Evolutionary conservation across 2,113 vertebrate species (phyloP).

Genomic region (Aramus guarauna): DNA sequence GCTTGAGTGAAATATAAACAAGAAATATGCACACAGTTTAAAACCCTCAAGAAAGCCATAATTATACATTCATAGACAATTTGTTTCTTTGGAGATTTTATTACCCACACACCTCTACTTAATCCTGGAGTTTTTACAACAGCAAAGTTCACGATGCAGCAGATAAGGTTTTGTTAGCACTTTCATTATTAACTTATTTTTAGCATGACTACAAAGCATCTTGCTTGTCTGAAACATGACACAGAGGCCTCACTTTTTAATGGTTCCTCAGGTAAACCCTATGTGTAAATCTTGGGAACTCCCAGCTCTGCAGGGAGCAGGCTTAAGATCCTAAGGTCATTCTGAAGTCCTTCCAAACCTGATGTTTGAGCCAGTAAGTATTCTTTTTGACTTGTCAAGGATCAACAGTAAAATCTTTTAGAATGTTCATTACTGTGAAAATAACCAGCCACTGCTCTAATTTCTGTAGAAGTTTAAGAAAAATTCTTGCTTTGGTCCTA

Average conservation of each 20-base stretch:
- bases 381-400: background rate
- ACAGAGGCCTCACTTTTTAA: background rate
- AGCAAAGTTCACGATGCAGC: constrained; percentile 15
- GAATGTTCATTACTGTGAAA: constrained; percentile 29
- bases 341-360: background rate
- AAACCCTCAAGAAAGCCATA: constrained; percentile 59
- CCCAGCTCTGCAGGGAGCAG: background rate
- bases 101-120: constrained; percentile 40
- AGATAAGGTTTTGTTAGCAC: constrained; percentile 36
- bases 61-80: constrained; percentile 60
- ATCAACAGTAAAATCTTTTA: background rate
- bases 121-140: constrained; percentile 53
- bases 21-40: constrained; percentile 47
- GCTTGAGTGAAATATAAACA: constrained; percentile 53
- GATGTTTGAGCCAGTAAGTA: background rate
- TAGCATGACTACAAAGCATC: background rate
- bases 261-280: background rate
- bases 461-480: background rate
- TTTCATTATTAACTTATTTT: constrained; percentile 54
- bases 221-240: constrained; percentile 9
- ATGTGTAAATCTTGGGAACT: background rate
- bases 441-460: constrained; percentile 14
- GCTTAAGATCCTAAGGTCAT: background rate
- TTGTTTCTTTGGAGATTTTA: constrained; percentile 59
- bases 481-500: background rate